Base-by-base conservation (phyloP, 92 coral and sea anemone species). In the Phenganax subtilis region DNA sequence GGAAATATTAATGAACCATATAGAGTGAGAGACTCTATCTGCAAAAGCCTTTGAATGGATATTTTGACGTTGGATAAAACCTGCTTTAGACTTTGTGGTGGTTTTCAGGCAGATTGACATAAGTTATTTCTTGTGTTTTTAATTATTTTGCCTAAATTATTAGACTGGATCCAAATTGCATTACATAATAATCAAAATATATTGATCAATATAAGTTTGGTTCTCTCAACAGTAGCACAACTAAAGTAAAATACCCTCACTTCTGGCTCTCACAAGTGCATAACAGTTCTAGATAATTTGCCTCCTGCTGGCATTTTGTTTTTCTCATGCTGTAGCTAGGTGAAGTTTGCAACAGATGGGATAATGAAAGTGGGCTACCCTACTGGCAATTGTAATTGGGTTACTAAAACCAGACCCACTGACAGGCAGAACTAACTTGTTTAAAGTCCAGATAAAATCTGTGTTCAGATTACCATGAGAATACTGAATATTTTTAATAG, bases 251-350 rank as follows among this genome's bases (percentile, higher is more conserved):
- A 59, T 30, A 30, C 12, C 15, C 71, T 30, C 9, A 30, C 64
- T 27, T 55, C 16, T 54, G 63, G 17, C 44, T 27, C 16, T 14
- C 51, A n/a, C 15, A 55, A 55, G 25, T 55, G 67, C 47, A 55
- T 14, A 16, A 75, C 80, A 55, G 63, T 29, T 55, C 80, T 57
- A n/a, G 11, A 75, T 75, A 75, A 75, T 75, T 75, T 75, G 61
- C 57, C 80, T 75, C 80, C 61, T 51, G 30, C 80, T 3, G n/a
- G 9, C 47, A 1, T 75, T 75, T 55, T 75, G 80, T 75, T 51
- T 16, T 55, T 15, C 7, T 14, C 57, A 29, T 75, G 54, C 60
- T 51, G 54, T 73, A 73, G 77, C 77, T 9, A 6, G 61, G 77
- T 55, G 6, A 52, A 55, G 31, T 44, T 55, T 54, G 79, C 7